Percentiles rank a stretch among this genome's conserved stretches.
phyloP scores from a whole-genome alignment of 2,888 invertebrate species.

The Drosophila nr. perissopoda region DNA sequence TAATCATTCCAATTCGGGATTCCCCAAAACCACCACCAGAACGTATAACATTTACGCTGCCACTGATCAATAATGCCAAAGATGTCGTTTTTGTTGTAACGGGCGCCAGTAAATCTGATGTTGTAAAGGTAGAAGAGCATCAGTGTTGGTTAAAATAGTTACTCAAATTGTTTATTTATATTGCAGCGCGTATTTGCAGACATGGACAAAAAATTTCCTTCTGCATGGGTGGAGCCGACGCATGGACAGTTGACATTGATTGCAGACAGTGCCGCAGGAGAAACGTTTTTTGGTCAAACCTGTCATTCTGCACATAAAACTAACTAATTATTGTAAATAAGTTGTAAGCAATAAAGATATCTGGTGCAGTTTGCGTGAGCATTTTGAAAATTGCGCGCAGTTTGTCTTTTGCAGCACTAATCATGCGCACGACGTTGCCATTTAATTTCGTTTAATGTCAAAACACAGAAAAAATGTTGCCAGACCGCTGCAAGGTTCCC shows the following conservation, averaged over 20 bases:
- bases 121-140: slow-evolving; percentile 89
- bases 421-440: slow-evolving; percentile 24
- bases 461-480: slow-evolving; percentile 13
- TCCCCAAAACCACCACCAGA: slow-evolving; percentile 98
- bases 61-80: slow-evolving; percentile 94
- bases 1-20: slow-evolving; percentile 94
- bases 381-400: slow-evolving; percentile 20
- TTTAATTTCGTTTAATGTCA: slow-evolving; percentile 1
- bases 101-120: slow-evolving; percentile 94
- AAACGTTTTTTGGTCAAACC: slow-evolving; percentile 3
- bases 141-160: background rate
- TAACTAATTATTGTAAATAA: background rate
- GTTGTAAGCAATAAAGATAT: slow-evolving; percentile 12
- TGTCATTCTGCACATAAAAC: background rate
- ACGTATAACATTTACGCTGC: slow-evolving; percentile 96
- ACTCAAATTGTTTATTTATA: slow-evolving; percentile 25
- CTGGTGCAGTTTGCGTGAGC: background rate
- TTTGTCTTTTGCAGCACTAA: background rate
- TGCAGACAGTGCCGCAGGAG: slow-evolving; percentile 48
- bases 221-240: slow-evolving; percentile 87
- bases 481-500: slow-evolving; percentile 13
- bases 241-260: slow-evolving; percentile 55
- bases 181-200: slow-evolving; percentile 89
- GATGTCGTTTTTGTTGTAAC: slow-evolving; percentile 93
- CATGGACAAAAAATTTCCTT: slow-evolving; percentile 89